Evolutionary conservation across 2,888 invertebrate species (phyloP), one percentile per base, ranked within the genome.

Genomic region (Drosophila anomalipes): DNA sequence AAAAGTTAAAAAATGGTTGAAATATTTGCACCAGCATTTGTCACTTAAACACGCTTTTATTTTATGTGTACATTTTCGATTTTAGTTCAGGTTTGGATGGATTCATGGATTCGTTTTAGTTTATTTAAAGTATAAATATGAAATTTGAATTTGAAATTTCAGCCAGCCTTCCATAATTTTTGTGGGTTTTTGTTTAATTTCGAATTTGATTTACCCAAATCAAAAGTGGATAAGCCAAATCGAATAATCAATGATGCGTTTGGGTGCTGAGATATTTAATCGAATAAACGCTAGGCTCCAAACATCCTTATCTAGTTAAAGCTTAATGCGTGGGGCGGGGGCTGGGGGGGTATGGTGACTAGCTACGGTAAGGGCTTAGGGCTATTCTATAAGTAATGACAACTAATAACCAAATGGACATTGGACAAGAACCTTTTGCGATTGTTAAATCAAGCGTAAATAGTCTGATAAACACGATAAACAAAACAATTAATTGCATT

Each of bases 401-500:
- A 77, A 66, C 79, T 70, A 81, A 71, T 72, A 77, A 65, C 67
- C 62, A 70, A 79, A 70, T 58, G 58, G 67, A 67, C 63, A 51
- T 32, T 54, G 63, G 59, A 26, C 53, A 22, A 37, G 51, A 71
- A 57, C 71, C 77, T 69, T 79, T 76, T 79, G 57, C 69, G 71
- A 80, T 73, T 77, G 78, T 54, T 80, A 88, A 91, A 86, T 91
- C 91, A 89, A 77, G 82, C 86, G 91, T 90, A 81, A 91, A 83
- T 75, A 54, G 83, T 78, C 77, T 71, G 91, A 91, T 91, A 91
- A 88, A 81, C 78, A 56, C 70, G 75, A 89, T 86, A 90, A 90
- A 81, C 85, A 90, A 88, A 86, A 86, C 83, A 90, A 91, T 91
- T 91, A 83, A 84, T 86, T 89, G 88, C 82, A 82, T 82, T 80